Evolutionary conservation across 2,797 vertebrate genomes (phyloP).

Genomic region (Amblyopsis hoosieri): DNA sequence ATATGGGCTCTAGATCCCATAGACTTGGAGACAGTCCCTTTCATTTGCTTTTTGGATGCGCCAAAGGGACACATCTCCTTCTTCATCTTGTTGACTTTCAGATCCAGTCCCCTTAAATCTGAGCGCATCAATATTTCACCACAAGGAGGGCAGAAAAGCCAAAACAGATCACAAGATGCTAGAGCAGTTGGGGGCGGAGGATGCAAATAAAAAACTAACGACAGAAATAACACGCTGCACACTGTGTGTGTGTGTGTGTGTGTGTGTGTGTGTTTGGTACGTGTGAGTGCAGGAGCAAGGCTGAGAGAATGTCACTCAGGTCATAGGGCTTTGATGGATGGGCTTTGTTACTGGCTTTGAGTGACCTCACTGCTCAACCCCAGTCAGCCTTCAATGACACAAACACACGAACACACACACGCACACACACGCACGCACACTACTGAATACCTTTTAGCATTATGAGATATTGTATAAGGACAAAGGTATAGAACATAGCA

Average conservation of each 20-base stretch:
- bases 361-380: constrained; percentile 2
- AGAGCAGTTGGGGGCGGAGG: constrained; percentile 19
- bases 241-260: constrained; percentile 37
- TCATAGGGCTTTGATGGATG: constrained; percentile 70
- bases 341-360: constrained; percentile 43
- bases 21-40: constrained; percentile 6
- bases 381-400: constrained; percentile 1
- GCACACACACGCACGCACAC: neutral
- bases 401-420: too few species aligned
- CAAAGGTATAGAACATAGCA: too few species aligned
- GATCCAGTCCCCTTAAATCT: constrained; percentile 44
- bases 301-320: constrained; percentile 69
- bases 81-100: constrained; percentile 46
- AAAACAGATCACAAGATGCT: constrained; percentile 38
- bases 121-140: constrained; percentile 64
- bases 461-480: too few species aligned
- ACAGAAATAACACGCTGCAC: constrained; percentile 65
- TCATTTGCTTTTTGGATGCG: constrained; percentile 23
- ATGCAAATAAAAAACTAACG: constrained; percentile 75
- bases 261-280: constrained; percentile 25
- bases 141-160: constrained; percentile 42
- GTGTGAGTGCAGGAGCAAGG: constrained; percentile 53
- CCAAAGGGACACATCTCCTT: constrained; percentile 38
- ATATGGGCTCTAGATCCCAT: neutral
- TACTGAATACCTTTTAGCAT: too few species aligned